Percentiles rank a stretch among this genome's conserved stretches.
phyloP scores from a whole-genome alignment of 1,140 invertebrate species.

The Platyura marginata region DNA sequence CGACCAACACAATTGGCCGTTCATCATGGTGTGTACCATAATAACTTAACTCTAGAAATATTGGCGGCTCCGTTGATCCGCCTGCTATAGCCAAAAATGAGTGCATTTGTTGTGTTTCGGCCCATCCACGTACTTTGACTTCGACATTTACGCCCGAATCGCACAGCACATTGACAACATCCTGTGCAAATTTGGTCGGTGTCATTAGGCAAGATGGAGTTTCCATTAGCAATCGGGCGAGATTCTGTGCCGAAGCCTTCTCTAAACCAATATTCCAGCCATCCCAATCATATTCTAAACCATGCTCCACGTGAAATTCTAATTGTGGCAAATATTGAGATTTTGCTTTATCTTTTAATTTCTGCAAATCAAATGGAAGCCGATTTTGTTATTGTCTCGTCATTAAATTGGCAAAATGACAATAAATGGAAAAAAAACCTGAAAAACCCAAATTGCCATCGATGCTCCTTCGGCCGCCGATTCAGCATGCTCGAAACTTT shows the following conservation, averaged over 20 bases:
- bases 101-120: constrained; percentile 50
- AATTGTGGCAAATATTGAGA: constrained; percentile 15
- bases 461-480: constrained; percentile 55
- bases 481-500: constrained; percentile 51
- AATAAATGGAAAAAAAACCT: constrained; percentile 9
- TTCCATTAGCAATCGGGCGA: constrained; percentile 59
- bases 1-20: constrained; percentile 40
- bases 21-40: constrained; percentile 19
- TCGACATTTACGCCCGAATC: constrained; percentile 40
- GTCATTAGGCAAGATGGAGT: constrained; percentile 75
- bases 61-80: constrained; percentile 54
- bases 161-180: constrained; percentile 29
- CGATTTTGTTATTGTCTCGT: constrained; percentile 42
- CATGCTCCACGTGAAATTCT: constrained; percentile 21
- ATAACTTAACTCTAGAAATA: constrained; percentile 56
- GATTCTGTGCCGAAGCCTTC: constrained; percentile 67
- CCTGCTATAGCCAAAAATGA: constrained; percentile 59
- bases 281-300: constrained; percentile 27
- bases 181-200: constrained; percentile 62
- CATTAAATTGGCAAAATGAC: constrained; percentile 47
- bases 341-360: constrained; percentile 13
- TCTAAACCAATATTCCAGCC: constrained; percentile 51
- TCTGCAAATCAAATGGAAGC: constrained; percentile 17
- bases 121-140: constrained; percentile 41
- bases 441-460: constrained; percentile 28